Evolutionary conservation across 2,113 vertebrate species (phyloP).

Genomic region (Hemiprocne comata): DNA sequence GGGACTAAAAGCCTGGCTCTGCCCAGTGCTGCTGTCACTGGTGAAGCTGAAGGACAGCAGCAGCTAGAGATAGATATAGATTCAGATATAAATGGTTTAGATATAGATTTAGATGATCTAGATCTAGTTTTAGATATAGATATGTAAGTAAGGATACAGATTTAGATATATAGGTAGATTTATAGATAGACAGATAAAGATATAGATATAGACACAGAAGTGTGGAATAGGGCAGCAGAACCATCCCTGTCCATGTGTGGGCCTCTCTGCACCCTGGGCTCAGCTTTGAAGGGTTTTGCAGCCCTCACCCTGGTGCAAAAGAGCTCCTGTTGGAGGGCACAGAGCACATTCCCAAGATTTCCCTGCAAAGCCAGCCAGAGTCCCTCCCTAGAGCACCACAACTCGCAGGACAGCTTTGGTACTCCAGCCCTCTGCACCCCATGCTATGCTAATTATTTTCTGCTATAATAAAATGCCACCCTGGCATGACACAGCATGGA

Average conservation of each 20-base stretch:
- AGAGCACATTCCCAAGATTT: background rate
- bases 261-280: background rate
- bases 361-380: background rate
- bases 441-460: background rate
- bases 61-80: no score
- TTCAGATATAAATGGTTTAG: no score
- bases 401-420: accelerated
- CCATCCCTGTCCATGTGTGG: accelerated
- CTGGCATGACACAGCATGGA: background rate
- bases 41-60: background rate
- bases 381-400: background rate
- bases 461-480: background rate
- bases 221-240: background rate
- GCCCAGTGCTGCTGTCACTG: background rate
- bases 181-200: no score
- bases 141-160: no score
- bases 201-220: no score
- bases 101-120: no score
- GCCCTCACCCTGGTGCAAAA: background rate
- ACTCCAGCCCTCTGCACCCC: background rate
- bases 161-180: no score
- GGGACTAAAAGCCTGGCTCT: background rate
- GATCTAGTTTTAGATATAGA: no score
- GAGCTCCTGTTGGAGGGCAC: background rate
- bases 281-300: background rate